A percentile compares a stretch with the other conserved stretches of the same genome.
phyloP scores from a whole-genome alignment of 2,888 invertebrate genomes.

The Ophion costatus region DNA sequence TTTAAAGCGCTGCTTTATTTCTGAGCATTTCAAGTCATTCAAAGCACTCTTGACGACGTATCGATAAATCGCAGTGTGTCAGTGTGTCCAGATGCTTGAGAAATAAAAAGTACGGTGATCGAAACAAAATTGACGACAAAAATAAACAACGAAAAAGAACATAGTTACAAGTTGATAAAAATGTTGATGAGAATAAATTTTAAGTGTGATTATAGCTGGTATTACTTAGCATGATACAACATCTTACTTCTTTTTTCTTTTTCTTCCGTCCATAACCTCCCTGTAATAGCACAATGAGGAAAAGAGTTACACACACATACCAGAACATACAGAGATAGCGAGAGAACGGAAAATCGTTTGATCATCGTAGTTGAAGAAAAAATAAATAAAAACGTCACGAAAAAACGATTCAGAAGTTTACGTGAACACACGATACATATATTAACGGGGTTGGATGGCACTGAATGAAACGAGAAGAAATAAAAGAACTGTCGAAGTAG shows the following conservation, averaged over 20 bases:
- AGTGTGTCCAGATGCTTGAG: slow-evolving; percentile 57
- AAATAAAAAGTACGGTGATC: slow-evolving; percentile 24
- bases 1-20: background rate
- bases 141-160: slow-evolving; percentile 67
- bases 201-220: slow-evolving; percentile 69
- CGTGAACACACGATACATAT: slow-evolving; percentile 3
- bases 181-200: slow-evolving; percentile 71
- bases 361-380: slow-evolving; percentile 56
- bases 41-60: background rate
- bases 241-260: slow-evolving; percentile 99
- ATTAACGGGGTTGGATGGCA: slow-evolving; percentile 16
- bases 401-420: slow-evolving; percentile 50
- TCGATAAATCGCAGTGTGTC: slow-evolving; percentile 55
- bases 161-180: slow-evolving; percentile 69
- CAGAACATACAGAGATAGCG: slow-evolving; percentile 75
- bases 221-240: slow-evolving; percentile 83
- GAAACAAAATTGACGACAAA: slow-evolving; percentile 36
- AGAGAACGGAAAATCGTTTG: slow-evolving; percentile 73
- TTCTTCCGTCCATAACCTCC: slow-evolving; percentile 97
- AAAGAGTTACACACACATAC: slow-evolving; percentile 83
- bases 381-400: slow-evolving; percentile 49
- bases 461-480: slow-evolving; percentile 7
- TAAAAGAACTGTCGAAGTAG: background rate
- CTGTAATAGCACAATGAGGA: slow-evolving; percentile 87
- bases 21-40: background rate